phyloP scores from a whole-genome alignment of 2,113 vertebrate genomes.

The Neolamprologus hecqui region DNA sequence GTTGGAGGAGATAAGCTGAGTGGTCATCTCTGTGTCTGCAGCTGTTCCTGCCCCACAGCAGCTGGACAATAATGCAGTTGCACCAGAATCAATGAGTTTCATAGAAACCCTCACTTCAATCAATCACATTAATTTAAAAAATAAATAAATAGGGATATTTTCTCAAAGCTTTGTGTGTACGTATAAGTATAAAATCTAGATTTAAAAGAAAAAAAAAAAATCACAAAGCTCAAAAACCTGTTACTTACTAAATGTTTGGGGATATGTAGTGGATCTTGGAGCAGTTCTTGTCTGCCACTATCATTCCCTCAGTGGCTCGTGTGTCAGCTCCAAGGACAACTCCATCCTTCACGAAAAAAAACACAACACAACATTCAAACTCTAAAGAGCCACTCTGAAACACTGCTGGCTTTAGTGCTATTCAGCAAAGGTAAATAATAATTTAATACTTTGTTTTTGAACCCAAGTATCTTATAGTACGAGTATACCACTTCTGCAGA shows the following conservation, averaged over 20 bases:
- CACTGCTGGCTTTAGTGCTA: background rate
- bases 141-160: background rate
- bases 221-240: background rate
- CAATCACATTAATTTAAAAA: background rate
- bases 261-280: conserved; percentile 98
- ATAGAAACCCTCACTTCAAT: background rate
- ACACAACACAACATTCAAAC: background rate
- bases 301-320: conserved; percentile 91
- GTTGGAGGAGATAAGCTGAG: conserved; percentile 96
- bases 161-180: background rate
- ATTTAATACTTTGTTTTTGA: background rate
- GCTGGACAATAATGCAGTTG: conserved; percentile 52
- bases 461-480: background rate
- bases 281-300: conserved; percentile 89
- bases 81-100: background rate
- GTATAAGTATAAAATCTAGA: background rate
- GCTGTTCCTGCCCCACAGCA: conserved; percentile 97
- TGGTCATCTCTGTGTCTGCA: conserved; percentile 98
- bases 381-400: background rate
- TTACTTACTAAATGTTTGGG: conserved; percentile 93
- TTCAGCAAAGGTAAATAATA: background rate
- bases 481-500: background rate
- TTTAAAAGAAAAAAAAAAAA: background rate
- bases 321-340: conserved; percentile 91
- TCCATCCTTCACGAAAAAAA: conserved; percentile 75